A percentile compares a stretch with the other conserved stretches of the same genome.
phyloP scores from a whole-genome alignment of 2,113 vertebrate genomes.

The Psittacula cyanocephala region DNA sequence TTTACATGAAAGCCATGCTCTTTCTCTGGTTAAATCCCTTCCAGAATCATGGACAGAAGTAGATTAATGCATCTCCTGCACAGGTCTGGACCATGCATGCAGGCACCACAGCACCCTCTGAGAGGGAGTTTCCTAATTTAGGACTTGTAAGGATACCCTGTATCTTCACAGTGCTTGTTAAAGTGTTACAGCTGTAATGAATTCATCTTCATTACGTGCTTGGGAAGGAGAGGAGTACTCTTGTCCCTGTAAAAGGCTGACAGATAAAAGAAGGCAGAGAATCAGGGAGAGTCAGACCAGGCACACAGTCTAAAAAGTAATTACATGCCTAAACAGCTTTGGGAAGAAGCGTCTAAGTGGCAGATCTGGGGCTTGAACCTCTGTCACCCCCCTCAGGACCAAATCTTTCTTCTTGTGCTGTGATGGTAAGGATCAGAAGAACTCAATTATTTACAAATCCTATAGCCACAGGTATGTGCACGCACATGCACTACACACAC shows the following conservation, averaged over 20 bases:
- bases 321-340: slow-evolving; percentile 63
- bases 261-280: slow-evolving; percentile 59
- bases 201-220: slow-evolving; percentile 61
- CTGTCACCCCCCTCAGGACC: slow-evolving; percentile 55
- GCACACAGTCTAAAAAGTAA: slow-evolving; percentile 58
- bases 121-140: slow-evolving; percentile 45
- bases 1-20: not conserved
- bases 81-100: not conserved
- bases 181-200: slow-evolving; percentile 64
- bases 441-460: slow-evolving; percentile 58
- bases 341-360: slow-evolving; percentile 57
- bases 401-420: slow-evolving; percentile 31
- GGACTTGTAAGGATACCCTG: slow-evolving; percentile 29
- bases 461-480: not conserved
- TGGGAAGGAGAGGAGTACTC: slow-evolving; percentile 47
- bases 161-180: slow-evolving; percentile 48
- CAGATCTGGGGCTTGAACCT: slow-evolving; percentile 66
- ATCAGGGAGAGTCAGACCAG: slow-evolving; percentile 37
- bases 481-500: not conserved
- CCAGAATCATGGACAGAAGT: not conserved
- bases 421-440: not conserved
- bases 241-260: slow-evolving; percentile 48
- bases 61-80: not conserved
- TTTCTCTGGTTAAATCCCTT: not conserved
- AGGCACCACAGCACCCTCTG: not conserved